phyloP scores from a whole-genome alignment of 2,888 invertebrate species.

The Scaptodrosophila latifasciaeformis region DNA sequence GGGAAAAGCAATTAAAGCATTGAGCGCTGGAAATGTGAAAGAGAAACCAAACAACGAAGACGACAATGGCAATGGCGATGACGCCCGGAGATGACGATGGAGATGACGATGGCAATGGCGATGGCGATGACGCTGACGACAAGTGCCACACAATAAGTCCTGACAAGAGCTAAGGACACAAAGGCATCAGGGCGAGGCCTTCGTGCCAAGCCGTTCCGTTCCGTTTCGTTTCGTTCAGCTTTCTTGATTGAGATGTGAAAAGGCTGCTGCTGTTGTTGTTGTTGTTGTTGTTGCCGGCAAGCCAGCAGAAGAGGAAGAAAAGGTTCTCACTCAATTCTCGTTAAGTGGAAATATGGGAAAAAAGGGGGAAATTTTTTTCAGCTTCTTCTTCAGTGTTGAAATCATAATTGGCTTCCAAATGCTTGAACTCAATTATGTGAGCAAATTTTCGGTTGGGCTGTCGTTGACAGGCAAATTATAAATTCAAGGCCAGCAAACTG shows the following conservation, averaged over 20 bases:
- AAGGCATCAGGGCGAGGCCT: slow-evolving; percentile 3
- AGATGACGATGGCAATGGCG: neutral
- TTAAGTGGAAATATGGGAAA: neutral
- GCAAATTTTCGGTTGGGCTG: slow-evolving; percentile 51
- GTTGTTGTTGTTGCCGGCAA: no score
- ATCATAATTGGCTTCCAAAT: slow-evolving; percentile 69
- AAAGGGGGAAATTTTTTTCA: slow-evolving; percentile 45
- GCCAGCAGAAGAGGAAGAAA: slow-evolving; percentile 1
- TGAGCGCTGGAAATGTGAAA: slow-evolving; percentile 2
- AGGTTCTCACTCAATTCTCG: neutral
- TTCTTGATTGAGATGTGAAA: slow-evolving; percentile 57
- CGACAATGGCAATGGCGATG: neutral
- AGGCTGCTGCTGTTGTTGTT: no score
- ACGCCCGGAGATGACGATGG: neutral
- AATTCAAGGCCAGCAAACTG: slow-evolving; percentile 53
- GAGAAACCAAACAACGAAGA: slow-evolving; percentile 6
- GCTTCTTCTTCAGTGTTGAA: no score
- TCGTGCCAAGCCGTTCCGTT: no score
- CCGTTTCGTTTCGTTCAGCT: no score
- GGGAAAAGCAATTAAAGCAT: slow-evolving; percentile 62
- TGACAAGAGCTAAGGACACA: slow-evolving; percentile 1
- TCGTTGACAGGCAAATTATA: slow-evolving; percentile 66
- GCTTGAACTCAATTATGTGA: slow-evolving; percentile 67
- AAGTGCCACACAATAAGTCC: neutral
- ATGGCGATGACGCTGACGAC: neutral